These are phyloP conservation scores for Drosophila mayri DNA, from an alignment of 1,140 invertebrate species.

Conservation along the genomic window DNA sequence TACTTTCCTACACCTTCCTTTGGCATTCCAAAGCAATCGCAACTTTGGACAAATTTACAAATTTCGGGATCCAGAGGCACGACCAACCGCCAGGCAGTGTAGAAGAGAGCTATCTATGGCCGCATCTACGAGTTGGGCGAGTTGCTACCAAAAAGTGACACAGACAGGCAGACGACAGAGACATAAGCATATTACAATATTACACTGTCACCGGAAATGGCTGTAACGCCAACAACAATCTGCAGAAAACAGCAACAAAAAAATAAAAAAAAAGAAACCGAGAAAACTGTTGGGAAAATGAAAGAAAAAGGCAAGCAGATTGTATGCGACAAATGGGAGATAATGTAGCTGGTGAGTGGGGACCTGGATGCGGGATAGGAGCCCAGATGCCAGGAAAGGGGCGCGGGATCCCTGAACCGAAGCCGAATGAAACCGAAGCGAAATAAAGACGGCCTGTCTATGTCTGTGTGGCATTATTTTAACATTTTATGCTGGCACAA, in stretches of 20 bases:
- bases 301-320: constrained; percentile 68
- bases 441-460: constrained; percentile 70
- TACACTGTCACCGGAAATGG: constrained; percentile 82
- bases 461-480: constrained; percentile 79
- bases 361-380: constrained; percentile 29
- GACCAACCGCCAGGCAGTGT: constrained; percentile 13
- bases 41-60: constrained; percentile 39
- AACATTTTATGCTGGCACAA: constrained; percentile 83
- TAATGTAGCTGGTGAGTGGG: constrained; percentile 73
- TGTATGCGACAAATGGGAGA: constrained; percentile 83
- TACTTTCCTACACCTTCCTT: constrained; percentile 1
- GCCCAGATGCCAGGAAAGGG: constrained; percentile 6
- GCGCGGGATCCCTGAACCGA: constrained; percentile 22
- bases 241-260: constrained; percentile 6
- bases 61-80: constrained; percentile 6
- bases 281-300: constrained; percentile 22
- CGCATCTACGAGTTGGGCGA: constrained; percentile 34
- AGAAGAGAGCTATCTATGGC: constrained; percentile 43
- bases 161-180: constrained; percentile 61
- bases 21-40: constrained; percentile 13
- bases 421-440: constrained; percentile 23
- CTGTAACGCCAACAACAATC: constrained; percentile 49
- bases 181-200: constrained; percentile 84
- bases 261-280: not conserved
- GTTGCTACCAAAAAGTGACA: constrained; percentile 45